Conservation (phyloP, 1,140 invertebrate species). For the Daktulosphaira vitifoliae region DNA sequence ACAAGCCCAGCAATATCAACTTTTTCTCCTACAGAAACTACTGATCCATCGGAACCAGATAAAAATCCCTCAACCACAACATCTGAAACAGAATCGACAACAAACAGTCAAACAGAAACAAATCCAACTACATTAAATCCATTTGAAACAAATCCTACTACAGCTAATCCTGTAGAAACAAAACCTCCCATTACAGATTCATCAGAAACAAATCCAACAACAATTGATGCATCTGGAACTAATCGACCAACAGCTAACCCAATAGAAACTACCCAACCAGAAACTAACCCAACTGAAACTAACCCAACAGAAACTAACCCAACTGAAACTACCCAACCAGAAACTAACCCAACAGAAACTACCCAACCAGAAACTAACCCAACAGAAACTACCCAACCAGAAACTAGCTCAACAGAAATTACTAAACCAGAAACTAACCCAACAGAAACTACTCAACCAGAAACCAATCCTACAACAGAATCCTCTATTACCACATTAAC, state of each 20-base stretch:
- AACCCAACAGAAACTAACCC: background rate
- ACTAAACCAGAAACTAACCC: conserved; percentile 5
- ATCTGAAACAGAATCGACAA: conserved; percentile 26
- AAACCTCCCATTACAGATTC: background rate
- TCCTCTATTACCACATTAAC: conserved; percentile 2
- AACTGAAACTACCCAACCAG: conserved; percentile 3
- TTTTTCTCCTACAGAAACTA: conserved; percentile 39
- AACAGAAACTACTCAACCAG: conserved; percentile 14
- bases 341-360: conserved; percentile 10
- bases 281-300: background rate
- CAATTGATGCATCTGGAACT: conserved; percentile 23
- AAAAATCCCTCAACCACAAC: conserved; percentile 24
- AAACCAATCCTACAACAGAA: conserved; percentile 31
- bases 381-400: conserved; percentile 10
- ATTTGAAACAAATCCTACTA: conserved; percentile 1
- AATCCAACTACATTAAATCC: background rate
- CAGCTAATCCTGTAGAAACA: conserved; percentile 8
- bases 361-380: background rate
- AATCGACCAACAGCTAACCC: conserved; percentile 35
- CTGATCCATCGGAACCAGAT: conserved; percentile 38
- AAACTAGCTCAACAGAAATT: conserved; percentile 24
- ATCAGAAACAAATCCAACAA: conserved; percentile 7
- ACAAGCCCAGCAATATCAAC: conserved; percentile 26
- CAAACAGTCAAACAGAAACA: conserved; percentile 9
- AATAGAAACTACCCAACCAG: conserved; percentile 18